Conservation (phyloP, 2,797 vertebrate genomes). For the Urosaurus nigricauda region DNA sequence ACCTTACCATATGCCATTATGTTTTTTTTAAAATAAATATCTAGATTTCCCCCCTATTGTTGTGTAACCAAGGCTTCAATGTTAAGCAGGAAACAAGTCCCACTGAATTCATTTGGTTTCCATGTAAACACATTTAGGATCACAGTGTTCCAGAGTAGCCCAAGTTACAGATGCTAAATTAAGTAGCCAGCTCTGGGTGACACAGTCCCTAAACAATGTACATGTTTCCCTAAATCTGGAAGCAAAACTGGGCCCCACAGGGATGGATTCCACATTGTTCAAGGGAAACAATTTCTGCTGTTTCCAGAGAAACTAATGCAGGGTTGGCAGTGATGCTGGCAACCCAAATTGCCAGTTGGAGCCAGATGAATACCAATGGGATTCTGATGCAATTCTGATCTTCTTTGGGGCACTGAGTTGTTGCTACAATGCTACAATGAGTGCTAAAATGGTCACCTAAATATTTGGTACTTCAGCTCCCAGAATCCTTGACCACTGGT, state of each 20-base stretch:
- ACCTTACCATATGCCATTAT: neutral
- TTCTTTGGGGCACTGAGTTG: neutral
- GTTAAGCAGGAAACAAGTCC: neutral
- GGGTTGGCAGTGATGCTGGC: too few species aligned
- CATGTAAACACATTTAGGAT: slow-evolving; percentile 9
- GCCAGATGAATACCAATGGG: slow-evolving; percentile 30
- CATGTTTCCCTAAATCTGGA: neutral
- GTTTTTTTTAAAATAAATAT: neutral
- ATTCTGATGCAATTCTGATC: neutral
- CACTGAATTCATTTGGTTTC: neutral
- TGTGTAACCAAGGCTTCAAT: slow-evolving; percentile 1
- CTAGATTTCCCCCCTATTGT: neutral
- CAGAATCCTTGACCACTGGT: too few species aligned
- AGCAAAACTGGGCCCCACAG: neutral
- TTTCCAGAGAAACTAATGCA: slow-evolving; percentile 21
- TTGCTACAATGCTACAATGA: neutral
- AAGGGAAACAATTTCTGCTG: neutral
- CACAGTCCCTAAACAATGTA: neutral
- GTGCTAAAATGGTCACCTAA: neutral
- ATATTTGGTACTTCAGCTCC: neutral
- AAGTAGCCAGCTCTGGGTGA: neutral
- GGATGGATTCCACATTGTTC: neutral
- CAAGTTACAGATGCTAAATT: neutral
- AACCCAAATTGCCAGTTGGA: neutral
- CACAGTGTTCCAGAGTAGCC: neutral